Evolutionary conservation across 2,888 invertebrate species (phyloP).

Genomic region (Clistopyga incitator): DNA sequence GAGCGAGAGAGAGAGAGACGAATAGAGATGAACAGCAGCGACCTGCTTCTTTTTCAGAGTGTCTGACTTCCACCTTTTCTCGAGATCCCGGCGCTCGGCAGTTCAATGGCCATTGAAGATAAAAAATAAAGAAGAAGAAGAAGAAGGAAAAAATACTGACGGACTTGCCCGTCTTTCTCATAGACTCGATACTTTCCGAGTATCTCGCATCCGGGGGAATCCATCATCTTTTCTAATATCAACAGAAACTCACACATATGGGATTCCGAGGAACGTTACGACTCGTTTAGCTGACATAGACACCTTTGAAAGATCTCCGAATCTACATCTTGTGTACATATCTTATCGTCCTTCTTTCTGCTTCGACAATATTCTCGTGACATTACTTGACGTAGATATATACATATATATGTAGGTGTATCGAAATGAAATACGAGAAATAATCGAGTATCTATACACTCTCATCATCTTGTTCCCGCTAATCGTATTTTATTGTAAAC

Average conservation of each 20-base stretch:
- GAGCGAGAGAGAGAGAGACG: conserved; percentile 45
- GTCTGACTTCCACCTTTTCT: conserved; percentile 63
- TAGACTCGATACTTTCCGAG: conserved; percentile 36
- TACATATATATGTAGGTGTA: not conserved
- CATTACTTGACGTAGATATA: conserved; percentile 3
- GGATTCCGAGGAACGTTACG: conserved; percentile 7
- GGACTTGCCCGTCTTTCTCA: conserved; percentile 27
- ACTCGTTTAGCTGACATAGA: not conserved
- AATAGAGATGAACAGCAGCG: conserved; percentile 47
- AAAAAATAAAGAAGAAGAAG: conserved; percentile 41
- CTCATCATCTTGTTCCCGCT: conserved; percentile 27
- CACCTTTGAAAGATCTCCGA: conserved; percentile 1
- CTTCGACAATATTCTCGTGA: conserved; percentile 29
- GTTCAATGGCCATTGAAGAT: conserved; percentile 65
- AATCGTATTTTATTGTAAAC: conserved; percentile 46
- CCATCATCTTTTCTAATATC: conserved; percentile 48
- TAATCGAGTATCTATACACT: not conserved
- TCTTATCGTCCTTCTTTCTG: conserved; percentile 56
- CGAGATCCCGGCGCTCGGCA: conserved; percentile 54
- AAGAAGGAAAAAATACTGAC: conserved; percentile 15
- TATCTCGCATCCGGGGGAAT: conserved; percentile 51
- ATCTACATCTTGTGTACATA: conserved; percentile 32
- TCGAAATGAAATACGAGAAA: conserved; percentile 12
- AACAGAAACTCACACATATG: conserved; percentile 18
- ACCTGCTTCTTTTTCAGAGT: conserved; percentile 62